Evolutionary conservation across 1,140 invertebrate species (phyloP).

Genomic region (Drosophila aff.): DNA sequence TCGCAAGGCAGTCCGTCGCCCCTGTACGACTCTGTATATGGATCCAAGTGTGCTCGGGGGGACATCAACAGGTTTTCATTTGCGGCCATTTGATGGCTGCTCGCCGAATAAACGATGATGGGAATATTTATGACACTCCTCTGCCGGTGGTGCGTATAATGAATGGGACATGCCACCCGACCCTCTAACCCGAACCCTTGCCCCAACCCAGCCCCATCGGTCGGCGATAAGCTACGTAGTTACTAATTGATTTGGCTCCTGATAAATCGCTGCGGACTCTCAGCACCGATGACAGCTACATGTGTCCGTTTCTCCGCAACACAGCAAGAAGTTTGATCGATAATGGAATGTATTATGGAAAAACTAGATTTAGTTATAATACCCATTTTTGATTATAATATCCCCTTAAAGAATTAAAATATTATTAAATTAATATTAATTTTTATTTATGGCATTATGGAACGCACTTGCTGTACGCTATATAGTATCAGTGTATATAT

Average conservation of each 20-base stretch:
- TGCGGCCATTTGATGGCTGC: conserved; percentile 74
- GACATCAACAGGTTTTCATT: conserved; percentile 83
- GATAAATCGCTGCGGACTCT: conserved; percentile 72
- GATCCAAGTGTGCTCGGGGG: conserved; percentile 18
- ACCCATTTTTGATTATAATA: no score
- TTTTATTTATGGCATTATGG: no score
- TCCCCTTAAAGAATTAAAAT: no score
- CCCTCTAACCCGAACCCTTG: neutral
- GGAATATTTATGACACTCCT: conserved; percentile 83
- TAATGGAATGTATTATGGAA: neutral
- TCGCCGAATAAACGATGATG: conserved; percentile 78
- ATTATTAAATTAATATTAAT: no score
- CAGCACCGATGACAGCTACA: conserved; percentile 58
- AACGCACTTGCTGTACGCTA: no score
- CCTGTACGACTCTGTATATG: conserved; percentile 9
- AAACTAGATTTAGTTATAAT: neutral
- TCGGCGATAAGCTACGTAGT: conserved; percentile 72
- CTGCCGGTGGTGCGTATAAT: conserved; percentile 77
- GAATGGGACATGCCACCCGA: conserved; percentile 66
- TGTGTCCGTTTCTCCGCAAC: conserved; percentile 55
- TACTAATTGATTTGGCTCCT: conserved; percentile 79
- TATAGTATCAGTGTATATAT: no score
- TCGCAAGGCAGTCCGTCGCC: conserved; percentile 14
- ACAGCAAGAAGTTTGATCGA: conserved; percentile 23
- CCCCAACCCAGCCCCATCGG: neutral